Evolutionary conservation across 2,797 vertebrate genomes (phyloP).

Genomic region (Pseudopleuronectes americanus): DNA sequence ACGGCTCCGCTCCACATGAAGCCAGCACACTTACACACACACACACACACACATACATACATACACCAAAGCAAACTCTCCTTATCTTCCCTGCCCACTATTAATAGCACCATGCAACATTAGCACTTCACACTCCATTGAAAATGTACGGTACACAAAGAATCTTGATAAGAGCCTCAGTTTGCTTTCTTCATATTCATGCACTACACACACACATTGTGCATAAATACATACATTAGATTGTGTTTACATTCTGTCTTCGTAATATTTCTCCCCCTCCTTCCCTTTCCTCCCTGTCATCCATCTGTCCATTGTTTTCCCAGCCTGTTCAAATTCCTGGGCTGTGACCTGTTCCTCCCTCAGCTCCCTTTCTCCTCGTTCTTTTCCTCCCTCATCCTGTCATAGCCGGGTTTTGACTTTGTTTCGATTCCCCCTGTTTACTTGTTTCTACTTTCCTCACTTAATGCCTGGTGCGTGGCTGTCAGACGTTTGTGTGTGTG

Average conservation of each 20-base stretch:
- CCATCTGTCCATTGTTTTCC: conserved; percentile 79
- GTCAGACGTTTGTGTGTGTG: conserved; percentile 14
- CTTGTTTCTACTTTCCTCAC: conserved; percentile 12
- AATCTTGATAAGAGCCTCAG: conserved; percentile 53
- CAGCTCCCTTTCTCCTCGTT: conserved; percentile 46
- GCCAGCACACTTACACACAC: conserved; percentile 38
- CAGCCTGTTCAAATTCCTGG: conserved; percentile 81
- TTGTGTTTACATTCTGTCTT: conserved; percentile 52
- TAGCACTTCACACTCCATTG: conserved; percentile 72
- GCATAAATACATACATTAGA: conserved; percentile 16
- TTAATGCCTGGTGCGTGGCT: neutral
- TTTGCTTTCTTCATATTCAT: conserved; percentile 35
- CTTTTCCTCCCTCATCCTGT: conserved; percentile 43
- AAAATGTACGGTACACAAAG: conserved; percentile 52
- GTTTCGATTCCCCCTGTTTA: conserved; percentile 32
- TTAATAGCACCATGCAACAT: conserved; percentile 80
- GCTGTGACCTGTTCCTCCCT: conserved; percentile 69
- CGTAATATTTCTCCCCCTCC: conserved; percentile 32
- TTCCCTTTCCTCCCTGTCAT: conserved; percentile 46
- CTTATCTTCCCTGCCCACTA: conserved; percentile 58
- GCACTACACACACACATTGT: neutral
- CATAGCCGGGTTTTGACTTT: conserved; percentile 13
- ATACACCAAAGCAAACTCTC: conserved; percentile 7
- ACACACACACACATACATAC: conserved; percentile 1
- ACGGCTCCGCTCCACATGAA: conserved; percentile 40